Percentiles rank a stretch among this genome's conserved stretches.
Conservation (phyloP, 2,797 vertebrate species). For the Arvicola amphibius region DNA sequence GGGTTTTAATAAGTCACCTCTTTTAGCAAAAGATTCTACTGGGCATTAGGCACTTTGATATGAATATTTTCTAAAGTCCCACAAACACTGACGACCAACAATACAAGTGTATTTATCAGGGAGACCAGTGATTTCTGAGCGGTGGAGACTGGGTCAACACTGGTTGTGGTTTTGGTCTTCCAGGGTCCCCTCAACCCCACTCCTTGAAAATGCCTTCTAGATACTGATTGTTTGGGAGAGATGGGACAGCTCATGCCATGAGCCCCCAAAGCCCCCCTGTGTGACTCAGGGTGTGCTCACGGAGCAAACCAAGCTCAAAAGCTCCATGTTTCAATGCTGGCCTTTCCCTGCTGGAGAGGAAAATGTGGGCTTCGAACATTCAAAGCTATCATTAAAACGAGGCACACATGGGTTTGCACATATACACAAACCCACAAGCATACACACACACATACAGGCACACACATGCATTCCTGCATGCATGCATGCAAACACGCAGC, state of each 20-base stretch:
- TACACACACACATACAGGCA: neutral
- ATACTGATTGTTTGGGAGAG: neutral
- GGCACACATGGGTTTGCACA: too few species aligned
- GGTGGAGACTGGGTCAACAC: neutral
- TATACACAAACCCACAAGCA: neutral
- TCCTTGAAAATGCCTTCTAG: constrained; percentile 6
- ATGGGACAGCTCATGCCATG: neutral
- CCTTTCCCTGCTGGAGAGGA: neutral
- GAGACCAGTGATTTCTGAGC: neutral
- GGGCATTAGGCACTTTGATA: neutral
- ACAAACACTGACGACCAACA: neutral
- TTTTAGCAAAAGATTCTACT: neutral
- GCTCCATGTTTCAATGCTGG: neutral
- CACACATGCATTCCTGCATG: neutral
- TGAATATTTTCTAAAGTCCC: neutral
- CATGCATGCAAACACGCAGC: neutral
- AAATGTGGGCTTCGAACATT: neutral
- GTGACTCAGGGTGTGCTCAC: neutral
- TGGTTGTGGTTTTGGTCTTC: neutral
- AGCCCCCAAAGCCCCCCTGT: neutral
- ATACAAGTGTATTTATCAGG: neutral
- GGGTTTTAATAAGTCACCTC: neutral
- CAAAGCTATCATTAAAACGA: neutral
- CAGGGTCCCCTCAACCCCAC: neutral
- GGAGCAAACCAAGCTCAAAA: neutral